phyloP scores from a whole-genome alignment of 2,113 vertebrate species.

The Himantopus leucocephalus region DNA sequence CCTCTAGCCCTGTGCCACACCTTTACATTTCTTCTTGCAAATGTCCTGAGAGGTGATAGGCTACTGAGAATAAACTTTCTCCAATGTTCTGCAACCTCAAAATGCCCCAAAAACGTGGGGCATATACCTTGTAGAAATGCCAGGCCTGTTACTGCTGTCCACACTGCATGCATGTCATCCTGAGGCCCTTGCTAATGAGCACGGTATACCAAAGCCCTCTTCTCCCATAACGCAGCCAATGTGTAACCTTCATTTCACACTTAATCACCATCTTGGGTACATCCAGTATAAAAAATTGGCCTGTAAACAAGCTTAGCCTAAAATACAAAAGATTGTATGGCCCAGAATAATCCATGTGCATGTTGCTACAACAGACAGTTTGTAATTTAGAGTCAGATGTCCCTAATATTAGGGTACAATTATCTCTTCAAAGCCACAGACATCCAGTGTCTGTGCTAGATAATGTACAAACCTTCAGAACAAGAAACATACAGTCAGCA shows the following conservation, averaged over 20 bases:
- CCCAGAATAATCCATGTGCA: fast-evolving
- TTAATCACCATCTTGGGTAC: neutral
- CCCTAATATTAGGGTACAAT: neutral
- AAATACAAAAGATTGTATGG: neutral
- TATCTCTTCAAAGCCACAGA: neutral
- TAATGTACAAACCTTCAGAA: neutral
- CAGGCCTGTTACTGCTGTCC: neutral
- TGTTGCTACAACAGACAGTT: neutral
- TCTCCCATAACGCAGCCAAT: neutral
- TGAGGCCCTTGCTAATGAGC: too few species aligned
- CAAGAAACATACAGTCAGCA: neutral
- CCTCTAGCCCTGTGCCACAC: neutral
- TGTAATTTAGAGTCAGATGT: neutral
- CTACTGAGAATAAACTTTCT: neutral
- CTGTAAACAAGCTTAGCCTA: neutral
- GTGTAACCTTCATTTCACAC: neutral
- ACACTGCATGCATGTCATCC: too few species aligned
- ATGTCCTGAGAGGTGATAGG: neutral
- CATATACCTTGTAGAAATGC: neutral
- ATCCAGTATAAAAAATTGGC: neutral
- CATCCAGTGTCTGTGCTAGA: neutral
- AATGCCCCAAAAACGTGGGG: neutral
- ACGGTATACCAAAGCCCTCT: fast-evolving
- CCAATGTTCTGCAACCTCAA: neutral
- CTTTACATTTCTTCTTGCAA: neutral